A percentile compares a stretch with the other conserved stretches of the same genome.
These are phyloP conservation scores for Manacus vitellinus DNA, from an alignment of 2,113 vertebrate genomes.

Conservation along the genomic window DNA sequence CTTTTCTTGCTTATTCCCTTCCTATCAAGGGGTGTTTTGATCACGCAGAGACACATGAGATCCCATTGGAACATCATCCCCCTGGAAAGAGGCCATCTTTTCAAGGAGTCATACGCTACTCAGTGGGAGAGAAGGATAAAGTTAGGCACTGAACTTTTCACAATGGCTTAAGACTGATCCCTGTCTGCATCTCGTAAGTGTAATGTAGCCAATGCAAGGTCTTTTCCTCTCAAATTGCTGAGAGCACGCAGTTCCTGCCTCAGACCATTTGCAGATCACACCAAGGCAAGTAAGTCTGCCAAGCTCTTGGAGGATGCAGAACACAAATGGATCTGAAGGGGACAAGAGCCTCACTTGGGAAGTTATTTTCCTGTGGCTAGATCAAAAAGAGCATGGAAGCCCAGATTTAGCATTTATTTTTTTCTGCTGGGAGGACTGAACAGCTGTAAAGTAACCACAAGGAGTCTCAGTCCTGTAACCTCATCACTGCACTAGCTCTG, in stretches of 20 bases:
- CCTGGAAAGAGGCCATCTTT: background rate
- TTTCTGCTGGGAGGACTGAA: background rate
- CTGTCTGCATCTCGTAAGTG: background rate
- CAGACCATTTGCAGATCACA: background rate
- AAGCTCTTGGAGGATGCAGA: background rate
- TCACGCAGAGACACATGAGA: background rate
- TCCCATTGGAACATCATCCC: background rate
- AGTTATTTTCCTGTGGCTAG: background rate
- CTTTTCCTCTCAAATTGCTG: background rate
- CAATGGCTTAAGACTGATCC: background rate
- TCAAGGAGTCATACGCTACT: background rate
- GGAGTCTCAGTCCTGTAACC: background rate
- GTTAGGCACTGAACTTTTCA: background rate
- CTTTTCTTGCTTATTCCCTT: background rate
- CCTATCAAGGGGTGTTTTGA: background rate
- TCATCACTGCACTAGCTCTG: fast-evolving
- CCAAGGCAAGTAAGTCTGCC: background rate
- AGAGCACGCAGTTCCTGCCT: background rate
- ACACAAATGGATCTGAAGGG: background rate
- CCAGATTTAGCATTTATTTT: background rate
- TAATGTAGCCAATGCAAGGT: background rate
- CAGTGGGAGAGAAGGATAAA: background rate
- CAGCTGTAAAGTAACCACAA: background rate
- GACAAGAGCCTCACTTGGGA: fast-evolving
- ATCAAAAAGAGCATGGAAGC: background rate